Evolutionary conservation across 2,113 vertebrate genomes (phyloP).

Genomic region (Odontesthes bonariensis): DNA sequence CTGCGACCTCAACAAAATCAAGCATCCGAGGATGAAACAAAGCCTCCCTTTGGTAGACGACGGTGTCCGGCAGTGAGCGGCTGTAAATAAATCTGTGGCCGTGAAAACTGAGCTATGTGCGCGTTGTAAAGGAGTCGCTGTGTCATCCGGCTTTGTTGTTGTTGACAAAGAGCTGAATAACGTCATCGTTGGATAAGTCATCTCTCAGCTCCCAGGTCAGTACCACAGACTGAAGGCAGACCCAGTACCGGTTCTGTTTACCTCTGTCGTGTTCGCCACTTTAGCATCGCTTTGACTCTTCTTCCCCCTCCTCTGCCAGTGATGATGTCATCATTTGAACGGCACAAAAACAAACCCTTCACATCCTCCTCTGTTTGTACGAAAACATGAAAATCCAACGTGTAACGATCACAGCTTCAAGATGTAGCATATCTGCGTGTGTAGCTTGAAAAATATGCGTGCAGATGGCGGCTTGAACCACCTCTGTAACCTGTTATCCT

Average conservation of each 20-base stretch:
- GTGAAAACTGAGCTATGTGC: neutral
- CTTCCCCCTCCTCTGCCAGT: neutral
- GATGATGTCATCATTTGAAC: slow-evolving; percentile 43
- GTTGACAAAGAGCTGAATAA: slow-evolving; percentile 4
- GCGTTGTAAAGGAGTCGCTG: slow-evolving; percentile 2
- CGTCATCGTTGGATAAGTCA: slow-evolving; percentile 22
- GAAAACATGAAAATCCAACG: neutral
- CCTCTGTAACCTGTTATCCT: slow-evolving; percentile 1
- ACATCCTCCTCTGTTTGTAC: neutral
- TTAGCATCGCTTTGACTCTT: slow-evolving; percentile 14
- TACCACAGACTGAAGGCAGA: neutral
- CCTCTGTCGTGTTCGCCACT: neutral
- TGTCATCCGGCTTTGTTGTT: slow-evolving; percentile 24
- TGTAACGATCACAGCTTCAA: neutral
- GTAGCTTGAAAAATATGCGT: neutral
- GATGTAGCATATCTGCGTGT: neutral
- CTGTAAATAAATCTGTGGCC: neutral
- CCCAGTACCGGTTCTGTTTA: slow-evolving; percentile 10
- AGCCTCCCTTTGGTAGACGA: neutral
- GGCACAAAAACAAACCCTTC: slow-evolving; percentile 26
- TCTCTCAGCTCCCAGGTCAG: slow-evolving; percentile 48
- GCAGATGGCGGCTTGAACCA: neutral
- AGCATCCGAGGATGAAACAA: neutral
- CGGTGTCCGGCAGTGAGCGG: neutral
- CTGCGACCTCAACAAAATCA: neutral